A percentile compares a stretch with the other conserved stretches of the same genome.
These are phyloP conservation scores for Solen grandis DNA, from an alignment of 1,140 invertebrate genomes.

Conservation along the genomic window DNA sequence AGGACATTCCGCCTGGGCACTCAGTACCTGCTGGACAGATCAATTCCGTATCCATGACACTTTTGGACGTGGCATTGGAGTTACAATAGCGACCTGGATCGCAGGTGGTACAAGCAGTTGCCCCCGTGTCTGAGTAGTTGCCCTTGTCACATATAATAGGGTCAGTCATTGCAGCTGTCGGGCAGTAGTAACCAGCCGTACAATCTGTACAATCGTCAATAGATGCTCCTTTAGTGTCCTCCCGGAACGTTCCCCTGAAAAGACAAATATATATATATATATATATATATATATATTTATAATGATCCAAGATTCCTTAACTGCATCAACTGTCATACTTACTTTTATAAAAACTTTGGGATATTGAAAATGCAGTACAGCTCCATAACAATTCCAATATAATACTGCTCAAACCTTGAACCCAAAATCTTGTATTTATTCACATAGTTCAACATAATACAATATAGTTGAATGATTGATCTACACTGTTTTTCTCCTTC, in stretches of 20 bases:
- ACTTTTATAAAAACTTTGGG: no score
- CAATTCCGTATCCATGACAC: conserved; percentile 68
- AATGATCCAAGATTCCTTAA: background rate
- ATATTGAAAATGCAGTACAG: no score
- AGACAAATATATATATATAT: conserved; percentile 12
- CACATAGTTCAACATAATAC: no score
- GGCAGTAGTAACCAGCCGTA: conserved; percentile 76
- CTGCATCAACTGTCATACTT: no score
- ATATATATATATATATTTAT: no score
- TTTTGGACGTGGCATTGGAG: conserved; percentile 71
- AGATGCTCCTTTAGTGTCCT: conserved; percentile 66
- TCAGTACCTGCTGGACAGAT: conserved; percentile 77
- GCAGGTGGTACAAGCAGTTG: conserved; percentile 69
- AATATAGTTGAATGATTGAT: no score
- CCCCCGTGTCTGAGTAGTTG: conserved; percentile 74
- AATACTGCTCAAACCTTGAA: no score
- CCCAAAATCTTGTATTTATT: no score
- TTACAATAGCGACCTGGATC: conserved; percentile 77
- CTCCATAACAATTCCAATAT: no score
- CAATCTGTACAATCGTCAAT: conserved; percentile 66
- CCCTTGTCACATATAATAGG: conserved; percentile 77
- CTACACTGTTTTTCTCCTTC: no score
- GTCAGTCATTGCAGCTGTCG: conserved; percentile 62
- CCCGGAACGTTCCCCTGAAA: conserved; percentile 74
- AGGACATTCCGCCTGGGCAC: conserved; percentile 76